Conservation (phyloP, 1,140 invertebrate genomes). For the Cyphomyrmex costatus region DNA sequence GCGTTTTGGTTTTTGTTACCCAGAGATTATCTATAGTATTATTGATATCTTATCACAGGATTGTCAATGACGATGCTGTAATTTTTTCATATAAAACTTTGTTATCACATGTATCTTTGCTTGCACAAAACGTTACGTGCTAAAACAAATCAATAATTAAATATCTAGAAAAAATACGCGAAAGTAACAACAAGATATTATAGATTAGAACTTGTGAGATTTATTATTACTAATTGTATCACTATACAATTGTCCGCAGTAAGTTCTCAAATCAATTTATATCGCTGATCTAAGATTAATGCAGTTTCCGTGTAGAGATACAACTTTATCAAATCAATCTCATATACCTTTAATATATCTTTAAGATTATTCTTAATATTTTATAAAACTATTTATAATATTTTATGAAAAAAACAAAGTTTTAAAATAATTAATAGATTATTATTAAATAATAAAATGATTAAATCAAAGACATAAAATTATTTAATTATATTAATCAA, state of each 20-base stretch:
- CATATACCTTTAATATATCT: not conserved
- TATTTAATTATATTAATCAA: not conserved
- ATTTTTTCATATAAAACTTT: slow-evolving; percentile 26
- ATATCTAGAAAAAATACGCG: not conserved
- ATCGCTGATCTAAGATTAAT: slow-evolving; percentile 20
- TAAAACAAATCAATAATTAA: slow-evolving; percentile 11
- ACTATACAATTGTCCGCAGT: not conserved
- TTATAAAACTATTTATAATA: not conserved
- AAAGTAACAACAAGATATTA: not conserved
- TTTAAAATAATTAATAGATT: not conserved
- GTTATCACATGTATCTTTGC: slow-evolving; percentile 10
- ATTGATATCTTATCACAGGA: slow-evolving; percentile 36
- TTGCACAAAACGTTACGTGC: not conserved
- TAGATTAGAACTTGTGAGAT: slow-evolving; percentile 16
- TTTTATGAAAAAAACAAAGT: not conserved
- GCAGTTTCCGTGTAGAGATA: not conserved
- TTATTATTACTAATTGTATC: slow-evolving; percentile 1
- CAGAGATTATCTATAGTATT: slow-evolving; percentile 14
- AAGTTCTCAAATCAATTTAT: not conserved
- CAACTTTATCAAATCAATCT: not conserved
- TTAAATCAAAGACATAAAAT: not conserved
- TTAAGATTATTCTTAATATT: not conserved
- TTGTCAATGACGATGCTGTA: not conserved
- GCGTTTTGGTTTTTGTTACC: not conserved
- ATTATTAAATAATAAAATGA: too few species aligned